Percentiles rank a stretch among this genome's conserved stretches.
Evolutionary conservation across 2,113 vertebrate species (phyloP).

Genomic region (Eolophus roseicapilla): DNA sequence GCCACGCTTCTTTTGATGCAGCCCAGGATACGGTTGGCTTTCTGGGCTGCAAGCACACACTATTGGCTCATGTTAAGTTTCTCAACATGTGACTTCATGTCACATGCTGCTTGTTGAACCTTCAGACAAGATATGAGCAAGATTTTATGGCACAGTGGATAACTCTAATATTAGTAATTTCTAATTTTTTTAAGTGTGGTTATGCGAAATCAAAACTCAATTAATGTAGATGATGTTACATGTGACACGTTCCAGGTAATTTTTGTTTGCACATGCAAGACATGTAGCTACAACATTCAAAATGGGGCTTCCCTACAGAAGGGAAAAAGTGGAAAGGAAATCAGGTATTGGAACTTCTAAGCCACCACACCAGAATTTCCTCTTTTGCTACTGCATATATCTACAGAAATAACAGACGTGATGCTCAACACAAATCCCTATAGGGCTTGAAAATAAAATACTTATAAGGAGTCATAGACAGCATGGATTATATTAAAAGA

Average conservation of each 20-base stretch:
- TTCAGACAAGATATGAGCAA: not conserved
- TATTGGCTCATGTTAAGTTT: not conserved
- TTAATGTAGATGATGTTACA: not conserved
- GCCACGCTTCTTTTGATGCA: not conserved
- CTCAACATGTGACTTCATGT: not conserved
- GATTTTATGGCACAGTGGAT: not conserved
- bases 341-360: not conserved
- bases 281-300: not conserved
- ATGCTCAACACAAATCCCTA: not conserved
- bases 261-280: not conserved
- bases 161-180: not conserved
- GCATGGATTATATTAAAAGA: not conserved
- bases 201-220: not conserved
- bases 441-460: not conserved
- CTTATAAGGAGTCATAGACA: not conserved
- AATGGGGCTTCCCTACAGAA: not conserved
- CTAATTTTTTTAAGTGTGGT: not conserved
- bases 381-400: not conserved
- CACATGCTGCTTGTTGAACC: not conserved
- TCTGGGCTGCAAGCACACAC: not conserved
- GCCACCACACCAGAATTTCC: not conserved
- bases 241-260: not conserved
- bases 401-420: not conserved
- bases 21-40: not conserved
- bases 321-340: not conserved